Percentiles rank a stretch among this genome's conserved stretches.
Evolutionary conservation across 2,888 invertebrate genomes (phyloP).

Genomic region (Apotomis turbidana): DNA sequence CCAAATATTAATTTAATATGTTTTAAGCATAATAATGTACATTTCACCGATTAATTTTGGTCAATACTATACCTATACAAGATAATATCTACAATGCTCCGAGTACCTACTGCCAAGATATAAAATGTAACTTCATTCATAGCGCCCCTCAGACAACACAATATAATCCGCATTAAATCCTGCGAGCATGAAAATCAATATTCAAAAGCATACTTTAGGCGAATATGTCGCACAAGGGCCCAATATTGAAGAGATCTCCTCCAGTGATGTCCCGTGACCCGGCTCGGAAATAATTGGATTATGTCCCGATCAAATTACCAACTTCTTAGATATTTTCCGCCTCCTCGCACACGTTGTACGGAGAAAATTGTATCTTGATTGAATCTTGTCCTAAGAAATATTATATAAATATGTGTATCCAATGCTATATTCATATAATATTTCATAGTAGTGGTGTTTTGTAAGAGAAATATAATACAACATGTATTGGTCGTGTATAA

Average conservation of each 20-base stretch:
- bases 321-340: conserved; percentile 70
- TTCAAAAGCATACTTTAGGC: conserved; percentile 6
- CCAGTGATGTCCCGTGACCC: conserved; percentile 50
- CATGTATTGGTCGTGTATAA: no score
- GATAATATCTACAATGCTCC: no score
- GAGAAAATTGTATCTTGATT: conserved; percentile 58
- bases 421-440: background rate
- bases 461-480: no score
- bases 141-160: background rate
- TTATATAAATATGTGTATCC: conserved; percentile 19
- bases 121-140: background rate
- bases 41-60: no score
- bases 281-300: conserved; percentile 71
- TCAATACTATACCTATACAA: no score
- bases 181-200: conserved; percentile 19
- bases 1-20: no score
- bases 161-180: background rate
- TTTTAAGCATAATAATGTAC: no score
- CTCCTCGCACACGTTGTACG: conserved; percentile 55
- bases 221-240: conserved; percentile 23
- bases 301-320: conserved; percentile 73
- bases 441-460: no score
- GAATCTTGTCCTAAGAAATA: conserved; percentile 45
- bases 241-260: conserved; percentile 32
- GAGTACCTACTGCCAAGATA: no score